Conservation (phyloP, 1,140 invertebrate species). For the Thaumetopoea pityocampa region DNA sequence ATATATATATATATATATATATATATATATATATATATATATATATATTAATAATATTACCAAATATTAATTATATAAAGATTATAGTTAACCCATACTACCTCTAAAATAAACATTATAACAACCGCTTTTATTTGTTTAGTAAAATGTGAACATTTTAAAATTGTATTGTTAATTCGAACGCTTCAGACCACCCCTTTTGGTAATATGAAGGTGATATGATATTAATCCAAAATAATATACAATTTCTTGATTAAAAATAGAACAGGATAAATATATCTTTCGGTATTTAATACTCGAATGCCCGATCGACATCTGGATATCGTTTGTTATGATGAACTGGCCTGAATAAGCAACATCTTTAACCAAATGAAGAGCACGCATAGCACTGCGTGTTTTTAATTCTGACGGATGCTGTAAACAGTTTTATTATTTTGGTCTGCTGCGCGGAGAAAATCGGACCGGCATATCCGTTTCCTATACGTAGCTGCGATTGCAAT, state of each 20-base stretch:
- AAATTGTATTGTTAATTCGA: too few species aligned
- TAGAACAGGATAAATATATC: too few species aligned
- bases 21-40: background rate
- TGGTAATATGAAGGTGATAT: too few species aligned
- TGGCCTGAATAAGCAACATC: conserved; percentile 35
- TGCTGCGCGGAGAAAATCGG: conserved; percentile 15
- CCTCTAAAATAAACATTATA: too few species aligned
- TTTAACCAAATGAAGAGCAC: conserved; percentile 28
- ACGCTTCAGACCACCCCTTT: too few species aligned
- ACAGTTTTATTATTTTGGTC: conserved; percentile 36
- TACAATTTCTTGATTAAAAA: too few species aligned
- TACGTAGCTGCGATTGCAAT: conserved; percentile 18
- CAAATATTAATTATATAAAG: too few species aligned
- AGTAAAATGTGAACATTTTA: too few species aligned
- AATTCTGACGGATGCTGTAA: conserved; percentile 45
- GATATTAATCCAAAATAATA: too few species aligned
- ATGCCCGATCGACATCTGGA: conserved; percentile 7
- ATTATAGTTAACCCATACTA: too few species aligned
- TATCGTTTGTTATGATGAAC: conserved; percentile 37
- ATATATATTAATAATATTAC: background rate
- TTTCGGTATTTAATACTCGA: background rate
- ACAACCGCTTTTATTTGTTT: too few species aligned
- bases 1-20: too few species aligned
- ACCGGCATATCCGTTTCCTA: conserved; percentile 32
- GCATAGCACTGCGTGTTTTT: conserved; percentile 37